Conservation (phyloP, 2,797 vertebrate genomes). For the Glossophaga mutica region DNA sequence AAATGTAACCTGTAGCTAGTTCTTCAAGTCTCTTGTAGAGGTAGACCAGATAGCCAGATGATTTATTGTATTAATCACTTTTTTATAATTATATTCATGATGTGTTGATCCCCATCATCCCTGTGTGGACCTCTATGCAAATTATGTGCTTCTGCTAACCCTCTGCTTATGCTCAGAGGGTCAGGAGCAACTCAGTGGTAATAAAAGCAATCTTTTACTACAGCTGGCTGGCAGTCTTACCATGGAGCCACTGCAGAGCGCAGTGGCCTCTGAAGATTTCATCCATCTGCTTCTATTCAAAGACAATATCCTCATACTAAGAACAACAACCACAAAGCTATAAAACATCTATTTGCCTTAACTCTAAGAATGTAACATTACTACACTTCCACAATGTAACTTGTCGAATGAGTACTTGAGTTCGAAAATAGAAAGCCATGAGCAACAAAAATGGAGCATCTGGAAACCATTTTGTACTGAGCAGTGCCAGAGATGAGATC, state of each 20-base stretch:
- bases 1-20: neutral
- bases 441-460: neutral
- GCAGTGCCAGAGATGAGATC: neutral
- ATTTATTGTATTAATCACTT: conserved; percentile 27
- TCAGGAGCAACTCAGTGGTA: conserved; percentile 50
- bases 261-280: conserved; percentile 64
- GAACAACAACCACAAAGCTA: conserved; percentile 35
- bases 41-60: conserved; percentile 35
- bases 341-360: conserved; percentile 50
- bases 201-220: conserved; percentile 63
- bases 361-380: conserved; percentile 45
- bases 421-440: conserved; percentile 62
- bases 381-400: neutral
- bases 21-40: neutral
- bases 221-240: conserved; percentile 63
- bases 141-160: conserved; percentile 26
- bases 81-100: conserved; percentile 55
- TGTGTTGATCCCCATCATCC: conserved; percentile 48
- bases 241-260: conserved; percentile 33
- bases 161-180: conserved; percentile 64
- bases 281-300: conserved; percentile 68
- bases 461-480: neutral
- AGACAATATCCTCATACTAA: conserved; percentile 50
- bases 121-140: neutral
- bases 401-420: conserved; percentile 56